phyloP scores from a whole-genome alignment of 2,888 invertebrate species.

The Ganaspis brasiliensis region DNA sequence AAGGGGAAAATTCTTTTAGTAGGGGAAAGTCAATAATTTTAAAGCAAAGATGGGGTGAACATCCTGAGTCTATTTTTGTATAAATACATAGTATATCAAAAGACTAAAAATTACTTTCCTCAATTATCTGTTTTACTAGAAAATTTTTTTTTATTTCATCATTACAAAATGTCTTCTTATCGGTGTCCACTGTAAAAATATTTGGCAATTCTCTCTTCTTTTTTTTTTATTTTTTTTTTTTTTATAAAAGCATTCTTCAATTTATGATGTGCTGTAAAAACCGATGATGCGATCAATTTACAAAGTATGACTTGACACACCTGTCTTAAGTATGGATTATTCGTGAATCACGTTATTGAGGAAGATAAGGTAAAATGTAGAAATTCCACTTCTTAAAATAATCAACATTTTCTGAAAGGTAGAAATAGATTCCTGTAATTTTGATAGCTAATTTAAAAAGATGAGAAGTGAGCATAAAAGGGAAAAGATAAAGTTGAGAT shows the following conservation, averaged over 20 bases:
- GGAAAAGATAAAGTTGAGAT: slow-evolving; percentile 22
- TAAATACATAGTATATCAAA: no score
- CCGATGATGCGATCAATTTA: slow-evolving; percentile 11
- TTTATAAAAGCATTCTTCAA: slow-evolving; percentile 12
- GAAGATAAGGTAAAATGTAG: slow-evolving; percentile 24
- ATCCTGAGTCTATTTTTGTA: no score
- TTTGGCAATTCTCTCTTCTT: not conserved
- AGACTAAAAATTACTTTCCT: no score
- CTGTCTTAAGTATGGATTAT: slow-evolving; percentile 7
- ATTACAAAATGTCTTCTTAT: no score
- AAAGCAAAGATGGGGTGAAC: no score
- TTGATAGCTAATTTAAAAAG: slow-evolving; percentile 33
- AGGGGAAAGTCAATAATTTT: no score
- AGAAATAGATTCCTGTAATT: slow-evolving; percentile 31
- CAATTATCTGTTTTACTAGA: no score
- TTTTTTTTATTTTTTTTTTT: no score
- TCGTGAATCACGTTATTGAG: slow-evolving; percentile 21
- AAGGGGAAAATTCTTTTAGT: no score
- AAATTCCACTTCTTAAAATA: slow-evolving; percentile 30
- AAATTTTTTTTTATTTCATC: no score
- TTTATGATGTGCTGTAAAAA: slow-evolving; percentile 22
- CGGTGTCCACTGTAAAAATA: not conserved
- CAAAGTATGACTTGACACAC: slow-evolving; percentile 11
- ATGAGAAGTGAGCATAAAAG: slow-evolving; percentile 31
- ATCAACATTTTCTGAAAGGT: slow-evolving; percentile 13